Conservation (phyloP, 35 echinoderm and acorn worm species). For the Ophioderma brevispina region DNA sequence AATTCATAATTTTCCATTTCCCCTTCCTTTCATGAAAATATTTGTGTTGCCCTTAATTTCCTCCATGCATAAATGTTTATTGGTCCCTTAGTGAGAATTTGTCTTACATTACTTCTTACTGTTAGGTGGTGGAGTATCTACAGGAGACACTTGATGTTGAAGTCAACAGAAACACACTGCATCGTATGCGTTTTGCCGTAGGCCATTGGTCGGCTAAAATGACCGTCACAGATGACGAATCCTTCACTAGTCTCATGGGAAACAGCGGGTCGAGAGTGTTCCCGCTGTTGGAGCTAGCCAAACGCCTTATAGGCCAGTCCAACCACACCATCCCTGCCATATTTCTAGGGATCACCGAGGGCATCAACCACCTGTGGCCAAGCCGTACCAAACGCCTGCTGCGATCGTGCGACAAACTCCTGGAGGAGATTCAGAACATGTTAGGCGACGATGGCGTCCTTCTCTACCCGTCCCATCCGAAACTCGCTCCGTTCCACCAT, state of each 20-base stretch:
- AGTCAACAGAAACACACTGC: slow-evolving; percentile 50
- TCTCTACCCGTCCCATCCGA: slow-evolving; percentile 92
- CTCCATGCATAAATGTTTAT: no score
- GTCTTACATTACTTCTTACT: no score
- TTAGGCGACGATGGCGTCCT: slow-evolving; percentile 85
- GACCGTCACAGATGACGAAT: slow-evolving; percentile 57
- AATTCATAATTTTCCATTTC: no score
- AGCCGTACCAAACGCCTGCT: slow-evolving; percentile 41
- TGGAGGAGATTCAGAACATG: slow-evolving; percentile 62
- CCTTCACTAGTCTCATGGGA: slow-evolving; percentile 67
- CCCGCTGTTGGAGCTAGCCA: slow-evolving; percentile 56
- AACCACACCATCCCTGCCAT: slow-evolving; percentile 90
- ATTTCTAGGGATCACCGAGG: slow-evolving; percentile 68
- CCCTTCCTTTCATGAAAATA: no score
- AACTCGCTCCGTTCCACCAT: slow-evolving; percentile 93
- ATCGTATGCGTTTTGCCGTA: slow-evolving; percentile 73
- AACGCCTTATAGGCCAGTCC: slow-evolving; percentile 70
- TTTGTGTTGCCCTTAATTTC: no score
- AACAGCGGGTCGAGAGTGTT: slow-evolving; percentile 62
- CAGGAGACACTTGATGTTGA: slow-evolving; percentile 66
- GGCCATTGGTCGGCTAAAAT: slow-evolving; percentile 87
- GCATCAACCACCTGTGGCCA: slow-evolving; percentile 67
- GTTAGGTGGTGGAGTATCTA: slow-evolving; percentile 83
- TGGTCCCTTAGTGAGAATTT: no score
- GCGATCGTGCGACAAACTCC: slow-evolving; percentile 55